Base-by-base conservation (phyloP, 2,888 invertebrate genomes). In the Sminthurides aquaticus region DNA sequence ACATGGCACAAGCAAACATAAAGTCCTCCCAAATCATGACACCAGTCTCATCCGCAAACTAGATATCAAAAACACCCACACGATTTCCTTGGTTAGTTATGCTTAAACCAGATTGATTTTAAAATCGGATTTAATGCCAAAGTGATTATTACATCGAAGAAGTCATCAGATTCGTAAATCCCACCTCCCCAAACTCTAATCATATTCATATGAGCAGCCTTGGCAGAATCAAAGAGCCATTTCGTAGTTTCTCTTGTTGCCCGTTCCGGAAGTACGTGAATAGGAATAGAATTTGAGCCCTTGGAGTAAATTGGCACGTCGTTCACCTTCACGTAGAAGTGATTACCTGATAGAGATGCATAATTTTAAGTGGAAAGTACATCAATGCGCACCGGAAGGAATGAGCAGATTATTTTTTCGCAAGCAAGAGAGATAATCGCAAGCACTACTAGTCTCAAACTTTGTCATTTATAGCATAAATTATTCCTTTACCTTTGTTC, bases 1-100 rank as follows among this genome's bases (percentile, higher is more conserved):
- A 84, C 73, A 84, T 76, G 26, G 82, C 79, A 71, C 81, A 82
- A 5, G 83, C 83, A 76, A 83, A 84, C 83, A 84, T 83, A 63
- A 84, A 77, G 73, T 84, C 84, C 71, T 84, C 83, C 83, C 83
- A 84, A 28, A 84, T 78, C 70, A 84, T 74, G 24, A 84, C 79
- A 1, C 84, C 84, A 56, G 80, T 73, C 67, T 80, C 77, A 74
- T 84, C 82, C 11, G 82, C 80, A 25, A 80, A 67, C 60, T 79
- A 72, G 20, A 20, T 20, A 15, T 54, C n/a, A 54, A 54, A 54
- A n/a, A n/a, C n/a, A n/a, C n/a, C n/a, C n/a, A n/a, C n/a, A n/a
- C n/a, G n/a, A n/a, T n/a, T n/a, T n/a, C n/a, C n/a, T n/a, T n/a
- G n/a, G n/a, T n/a, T n/a, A n/a, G n/a, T n/a, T n/a, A n/a, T n/a